Evolutionary conservation across 2,113 vertebrate species (phyloP).

Genomic region (Lepisosteus osseus): DNA sequence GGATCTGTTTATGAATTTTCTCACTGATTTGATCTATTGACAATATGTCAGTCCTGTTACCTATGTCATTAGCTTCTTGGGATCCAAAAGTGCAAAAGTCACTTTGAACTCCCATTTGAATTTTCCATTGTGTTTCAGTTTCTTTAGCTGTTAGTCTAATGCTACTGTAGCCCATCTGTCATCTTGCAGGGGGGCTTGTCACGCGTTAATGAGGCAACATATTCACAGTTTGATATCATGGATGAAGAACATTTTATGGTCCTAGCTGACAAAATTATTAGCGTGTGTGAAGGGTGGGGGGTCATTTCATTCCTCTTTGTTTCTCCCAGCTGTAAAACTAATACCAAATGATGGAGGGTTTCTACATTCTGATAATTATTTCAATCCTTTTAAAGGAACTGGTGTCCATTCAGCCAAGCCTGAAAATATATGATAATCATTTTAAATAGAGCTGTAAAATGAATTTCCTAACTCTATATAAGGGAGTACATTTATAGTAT

Average conservation of each 20-base stretch:
- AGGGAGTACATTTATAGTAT: too few species aligned
- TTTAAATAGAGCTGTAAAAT: too few species aligned
- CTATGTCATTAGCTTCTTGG: too few species aligned
- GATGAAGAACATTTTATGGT: constrained; percentile 6
- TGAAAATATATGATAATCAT: too few species aligned
- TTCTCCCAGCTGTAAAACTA: neutral
- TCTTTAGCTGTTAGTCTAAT: neutral
- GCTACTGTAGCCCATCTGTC: constrained; percentile 7
- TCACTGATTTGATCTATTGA: too few species aligned
- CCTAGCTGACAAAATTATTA: constrained; percentile 9
- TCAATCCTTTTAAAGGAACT: too few species aligned
- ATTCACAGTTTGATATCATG: constrained; percentile 4
- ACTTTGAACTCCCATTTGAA: neutral
- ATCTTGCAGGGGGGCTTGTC: constrained; percentile 11
- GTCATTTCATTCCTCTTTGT: neutral
- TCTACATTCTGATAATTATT: too few species aligned
- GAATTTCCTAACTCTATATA: too few species aligned
- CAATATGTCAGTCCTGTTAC: too few species aligned
- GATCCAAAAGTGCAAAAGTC: too few species aligned
- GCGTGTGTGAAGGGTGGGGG: neutral
- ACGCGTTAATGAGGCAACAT: constrained; percentile 8
- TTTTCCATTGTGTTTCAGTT: neutral
- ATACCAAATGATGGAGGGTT: neutral
- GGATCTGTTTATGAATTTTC: too few species aligned
- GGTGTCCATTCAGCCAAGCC: too few species aligned